phyloP scores from a whole-genome alignment of 2,888 invertebrate species.

The Athalia rosae region DNA sequence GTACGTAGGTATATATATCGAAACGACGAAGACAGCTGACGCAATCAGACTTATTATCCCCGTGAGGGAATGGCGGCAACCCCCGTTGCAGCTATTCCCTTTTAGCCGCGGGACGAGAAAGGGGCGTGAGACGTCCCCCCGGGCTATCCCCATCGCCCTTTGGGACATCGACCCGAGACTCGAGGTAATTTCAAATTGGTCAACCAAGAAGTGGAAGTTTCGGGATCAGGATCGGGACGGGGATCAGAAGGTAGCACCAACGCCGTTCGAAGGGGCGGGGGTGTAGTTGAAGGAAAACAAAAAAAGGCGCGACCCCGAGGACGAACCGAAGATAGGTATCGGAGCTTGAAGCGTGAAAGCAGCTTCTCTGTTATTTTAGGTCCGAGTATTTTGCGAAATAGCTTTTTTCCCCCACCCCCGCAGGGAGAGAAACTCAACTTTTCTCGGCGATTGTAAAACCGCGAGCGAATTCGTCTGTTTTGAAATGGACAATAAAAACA shows the following conservation, averaged over 20 bases:
- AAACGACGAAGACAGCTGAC: constrained; percentile 58
- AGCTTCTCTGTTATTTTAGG: constrained; percentile 28
- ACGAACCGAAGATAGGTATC: not conserved
- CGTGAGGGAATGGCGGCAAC: constrained; percentile 49
- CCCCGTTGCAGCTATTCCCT: constrained; percentile 27
- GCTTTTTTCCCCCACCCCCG: not conserved
- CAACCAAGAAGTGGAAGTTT: constrained; percentile 27
- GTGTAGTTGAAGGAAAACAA: not conserved
- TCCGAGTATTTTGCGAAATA: not conserved
- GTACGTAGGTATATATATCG: not conserved
- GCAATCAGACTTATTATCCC: constrained; percentile 63
- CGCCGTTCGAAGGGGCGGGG: not conserved
- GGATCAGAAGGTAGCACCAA: not conserved
- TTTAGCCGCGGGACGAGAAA: constrained; percentile 43
- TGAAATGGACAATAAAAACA: too few species aligned
- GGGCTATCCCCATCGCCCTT: constrained; percentile 36
- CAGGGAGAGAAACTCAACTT: not conserved
- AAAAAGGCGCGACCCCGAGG: constrained; percentile 4
- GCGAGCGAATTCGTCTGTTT: too few species aligned
- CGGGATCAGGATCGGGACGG: constrained; percentile 10
- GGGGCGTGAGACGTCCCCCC: constrained; percentile 45
- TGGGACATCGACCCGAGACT: constrained; percentile 39
- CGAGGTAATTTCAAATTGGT: constrained; percentile 42
- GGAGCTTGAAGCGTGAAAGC: constrained; percentile 11
- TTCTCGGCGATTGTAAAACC: too few species aligned